These are phyloP conservation scores for Premnoplex brunnescens DNA, from an alignment of 2,797 vertebrate species.

Conservation along the genomic window DNA sequence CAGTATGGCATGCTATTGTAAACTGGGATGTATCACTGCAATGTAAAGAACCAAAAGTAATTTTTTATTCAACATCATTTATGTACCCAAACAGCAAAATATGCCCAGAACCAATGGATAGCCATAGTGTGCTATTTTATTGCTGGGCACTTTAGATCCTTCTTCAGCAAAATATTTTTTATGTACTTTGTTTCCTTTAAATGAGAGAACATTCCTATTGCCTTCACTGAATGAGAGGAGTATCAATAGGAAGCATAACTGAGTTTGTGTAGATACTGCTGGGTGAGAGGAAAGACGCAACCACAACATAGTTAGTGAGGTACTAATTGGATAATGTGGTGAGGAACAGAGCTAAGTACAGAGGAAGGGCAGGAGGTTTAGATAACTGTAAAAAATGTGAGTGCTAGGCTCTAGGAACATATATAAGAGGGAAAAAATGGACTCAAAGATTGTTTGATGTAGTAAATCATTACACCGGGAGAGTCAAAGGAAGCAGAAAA, in stretches of 20 bases:
- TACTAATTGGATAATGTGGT: conserved; percentile 39
- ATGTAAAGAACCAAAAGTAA: not conserved
- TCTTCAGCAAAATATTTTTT: not conserved
- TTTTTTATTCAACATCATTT: not conserved
- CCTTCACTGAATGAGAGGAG: not conserved
- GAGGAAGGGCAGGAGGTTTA: conserved; percentile 17
- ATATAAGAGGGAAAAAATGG: not conserved
- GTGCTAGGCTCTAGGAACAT: not conserved
- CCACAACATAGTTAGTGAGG: not conserved
- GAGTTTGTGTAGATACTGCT: not conserved
- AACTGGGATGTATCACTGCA: not conserved
- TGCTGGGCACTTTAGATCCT: not conserved
- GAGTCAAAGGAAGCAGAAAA: not conserved
- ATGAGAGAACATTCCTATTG: not conserved
- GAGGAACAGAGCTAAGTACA: conserved; percentile 18
- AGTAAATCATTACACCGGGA: conserved; percentile 1
- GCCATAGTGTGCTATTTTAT: accelerated
- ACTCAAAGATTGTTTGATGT: conserved; percentile 20
- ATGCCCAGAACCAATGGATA: not conserved
- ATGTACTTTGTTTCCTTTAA: not conserved
- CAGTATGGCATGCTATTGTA: not conserved
- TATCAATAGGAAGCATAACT: not conserved
- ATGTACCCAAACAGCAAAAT: not conserved
- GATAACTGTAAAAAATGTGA: conserved; percentile 6
- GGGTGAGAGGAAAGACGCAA: not conserved